A percentile compares a stretch with the other conserved stretches of the same genome.
These are phyloP conservation scores for Scolanthus callimorphus DNA, from an alignment of 92 coral and sea anemone genomes.

Conservation along the genomic window DNA sequence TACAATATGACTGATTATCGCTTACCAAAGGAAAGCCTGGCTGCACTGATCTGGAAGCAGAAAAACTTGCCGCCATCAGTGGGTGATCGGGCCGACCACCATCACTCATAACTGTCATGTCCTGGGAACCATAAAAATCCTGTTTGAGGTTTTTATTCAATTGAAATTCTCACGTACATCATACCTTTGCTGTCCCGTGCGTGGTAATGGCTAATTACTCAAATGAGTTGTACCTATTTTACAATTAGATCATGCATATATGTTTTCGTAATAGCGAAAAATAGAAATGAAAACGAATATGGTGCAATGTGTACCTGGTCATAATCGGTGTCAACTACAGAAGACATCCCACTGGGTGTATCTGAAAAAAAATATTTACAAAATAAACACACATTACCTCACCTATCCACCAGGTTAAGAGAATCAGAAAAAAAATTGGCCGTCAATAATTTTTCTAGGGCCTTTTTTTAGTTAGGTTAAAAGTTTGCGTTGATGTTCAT, in stretches of 20 bases:
- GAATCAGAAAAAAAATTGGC: too few species aligned
- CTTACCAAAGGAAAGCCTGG: constrained; percentile 39
- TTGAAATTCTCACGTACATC: not conserved
- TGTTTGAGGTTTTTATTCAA: not conserved
- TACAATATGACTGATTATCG: too few species aligned
- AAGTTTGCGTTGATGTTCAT: not conserved
- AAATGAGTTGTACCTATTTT: not conserved
- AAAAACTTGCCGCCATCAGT: constrained; percentile 48
- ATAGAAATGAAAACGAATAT: not conserved
- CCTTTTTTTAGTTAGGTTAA: too few species aligned
- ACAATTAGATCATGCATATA: too few species aligned
- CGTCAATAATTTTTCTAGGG: not conserved
- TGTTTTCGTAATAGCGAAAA: not conserved
- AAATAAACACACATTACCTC: not conserved
- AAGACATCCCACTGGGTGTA: constrained; percentile 87
- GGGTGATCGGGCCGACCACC: constrained; percentile 39
- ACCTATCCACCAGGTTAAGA: too few species aligned
- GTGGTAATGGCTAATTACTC: too few species aligned
- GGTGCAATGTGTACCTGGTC: constrained; percentile 52
- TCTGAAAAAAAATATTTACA: constrained; percentile 33
- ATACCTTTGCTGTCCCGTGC: too few species aligned
- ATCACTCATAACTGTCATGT: constrained; percentile 40
- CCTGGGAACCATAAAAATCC: constrained; percentile 23
- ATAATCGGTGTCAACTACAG: constrained; percentile 76
- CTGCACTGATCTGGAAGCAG: constrained; percentile 34